A percentile compares a stretch with the other conserved stretches of the same genome.
These are phyloP conservation scores for Rachycentron canadum DNA, from an alignment of 2,797 vertebrate genomes.

Conservation along the genomic window DNA sequence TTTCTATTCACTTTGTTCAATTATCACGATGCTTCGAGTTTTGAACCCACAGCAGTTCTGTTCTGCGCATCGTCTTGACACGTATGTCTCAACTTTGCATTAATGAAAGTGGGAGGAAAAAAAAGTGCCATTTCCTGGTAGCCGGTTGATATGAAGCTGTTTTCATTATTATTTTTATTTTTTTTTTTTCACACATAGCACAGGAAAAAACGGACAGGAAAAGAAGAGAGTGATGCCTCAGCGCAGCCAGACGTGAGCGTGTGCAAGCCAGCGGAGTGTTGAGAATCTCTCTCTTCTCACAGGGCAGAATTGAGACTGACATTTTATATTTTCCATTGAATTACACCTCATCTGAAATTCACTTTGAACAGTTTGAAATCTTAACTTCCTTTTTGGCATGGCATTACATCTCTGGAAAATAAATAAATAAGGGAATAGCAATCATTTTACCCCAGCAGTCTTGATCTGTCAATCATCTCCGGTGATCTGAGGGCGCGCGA, in stretches of 20 bases:
- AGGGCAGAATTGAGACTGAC: slow-evolving; percentile 69
- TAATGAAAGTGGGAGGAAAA: slow-evolving; percentile 2
- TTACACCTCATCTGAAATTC: slow-evolving; percentile 80
- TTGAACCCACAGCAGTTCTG: not conserved
- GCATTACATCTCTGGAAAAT: slow-evolving; percentile 54
- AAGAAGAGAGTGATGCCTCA: slow-evolving; percentile 35
- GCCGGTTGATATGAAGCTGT: slow-evolving; percentile 15
- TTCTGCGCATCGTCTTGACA: not conserved
- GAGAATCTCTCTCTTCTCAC: slow-evolving; percentile 50
- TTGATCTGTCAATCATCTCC: slow-evolving; percentile 78
- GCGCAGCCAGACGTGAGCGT: slow-evolving; percentile 4
- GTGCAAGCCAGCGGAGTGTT: slow-evolving; percentile 52
- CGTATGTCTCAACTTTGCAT: not conserved
- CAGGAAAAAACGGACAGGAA: slow-evolving; percentile 15
- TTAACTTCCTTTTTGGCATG: slow-evolving; percentile 74
- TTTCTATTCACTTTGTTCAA: not conserved
- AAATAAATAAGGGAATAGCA: slow-evolving; percentile 61
- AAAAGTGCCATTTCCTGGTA: not conserved
- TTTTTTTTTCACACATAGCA: slow-evolving; percentile 9
- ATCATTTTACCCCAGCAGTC: slow-evolving; percentile 67
- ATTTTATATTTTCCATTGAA: slow-evolving; percentile 79
- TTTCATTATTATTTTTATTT: slow-evolving; percentile 4
- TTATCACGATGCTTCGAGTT: not conserved
- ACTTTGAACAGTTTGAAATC: slow-evolving; percentile 82
- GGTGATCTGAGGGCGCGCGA: slow-evolving; percentile 66